These are phyloP conservation scores for Oxyteleia sp. DNA, from an alignment of 2,888 invertebrate species.

Conservation along the genomic window DNA sequence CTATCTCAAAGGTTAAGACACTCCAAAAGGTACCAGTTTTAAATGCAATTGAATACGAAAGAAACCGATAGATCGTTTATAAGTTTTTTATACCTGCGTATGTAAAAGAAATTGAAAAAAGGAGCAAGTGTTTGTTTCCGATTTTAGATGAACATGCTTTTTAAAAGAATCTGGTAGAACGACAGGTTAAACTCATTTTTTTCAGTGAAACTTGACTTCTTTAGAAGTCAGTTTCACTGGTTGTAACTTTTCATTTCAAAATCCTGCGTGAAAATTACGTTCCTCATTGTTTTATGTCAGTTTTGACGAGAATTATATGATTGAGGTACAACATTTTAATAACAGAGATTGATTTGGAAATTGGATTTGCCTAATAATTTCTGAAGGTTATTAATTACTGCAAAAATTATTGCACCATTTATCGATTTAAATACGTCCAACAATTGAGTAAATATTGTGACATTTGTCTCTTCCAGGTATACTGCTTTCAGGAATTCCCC, in stretches of 20 bases:
- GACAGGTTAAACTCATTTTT: constrained; percentile 34
- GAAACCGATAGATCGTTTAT: too few species aligned
- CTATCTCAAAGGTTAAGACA: not conserved
- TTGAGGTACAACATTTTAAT: too few species aligned
- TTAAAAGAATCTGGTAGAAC: constrained; percentile 13
- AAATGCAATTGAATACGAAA: constrained; percentile 25
- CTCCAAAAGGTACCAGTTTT: not conserved
- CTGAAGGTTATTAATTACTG: too few species aligned
- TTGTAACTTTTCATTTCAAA: constrained; percentile 53
- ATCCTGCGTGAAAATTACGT: constrained; percentile 42
- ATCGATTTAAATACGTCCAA: not conserved
- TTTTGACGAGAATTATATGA: too few species aligned
- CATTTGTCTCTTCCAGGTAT: not conserved
- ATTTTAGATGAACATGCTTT: constrained; percentile 14
- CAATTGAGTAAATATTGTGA: constrained; percentile 3
- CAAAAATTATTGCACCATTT: not conserved
- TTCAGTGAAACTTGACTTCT: constrained; percentile 16
- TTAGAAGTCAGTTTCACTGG: constrained; percentile 27
- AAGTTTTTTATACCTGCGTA: too few species aligned
- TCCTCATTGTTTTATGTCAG: constrained; percentile 7
- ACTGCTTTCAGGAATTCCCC: constrained; percentile 5
- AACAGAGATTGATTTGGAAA: too few species aligned
- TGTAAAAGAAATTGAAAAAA: constrained; percentile 31
- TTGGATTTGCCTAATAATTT: too few species aligned
- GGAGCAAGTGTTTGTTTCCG: constrained; percentile 25